Evolutionary conservation across 2,888 invertebrate genomes (phyloP).

Genomic region (Sphaerophoria taeniata): DNA sequence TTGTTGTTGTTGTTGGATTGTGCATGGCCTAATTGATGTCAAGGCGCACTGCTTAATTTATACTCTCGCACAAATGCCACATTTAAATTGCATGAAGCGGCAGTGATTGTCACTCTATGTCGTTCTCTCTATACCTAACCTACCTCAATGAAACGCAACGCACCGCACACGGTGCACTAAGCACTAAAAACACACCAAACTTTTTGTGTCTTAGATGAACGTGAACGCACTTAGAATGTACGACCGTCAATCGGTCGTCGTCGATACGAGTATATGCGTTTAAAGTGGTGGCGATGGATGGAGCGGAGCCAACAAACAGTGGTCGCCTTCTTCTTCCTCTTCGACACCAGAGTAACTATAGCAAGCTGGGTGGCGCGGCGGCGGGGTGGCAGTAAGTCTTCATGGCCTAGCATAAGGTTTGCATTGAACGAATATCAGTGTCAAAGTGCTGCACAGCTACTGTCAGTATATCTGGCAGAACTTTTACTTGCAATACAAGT

Average conservation of each 20-base stretch:
- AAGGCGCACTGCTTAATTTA: conserved; percentile 81
- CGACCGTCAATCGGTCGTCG: conserved; percentile 24
- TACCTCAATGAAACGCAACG: conserved; percentile 16
- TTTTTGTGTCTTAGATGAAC: conserved; percentile 24
- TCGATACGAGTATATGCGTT: conserved; percentile 12
- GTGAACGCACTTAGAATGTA: conserved; percentile 73
- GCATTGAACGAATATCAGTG: conserved; percentile 74
- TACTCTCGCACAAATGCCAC: conserved; percentile 76
- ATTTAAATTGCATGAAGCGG: conserved; percentile 73
- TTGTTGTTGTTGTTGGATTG: conserved; percentile 50
- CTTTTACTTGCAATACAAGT: conserved; percentile 62
- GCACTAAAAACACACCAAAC: background rate
- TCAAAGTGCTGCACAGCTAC: conserved; percentile 60
- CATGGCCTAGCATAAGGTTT: conserved; percentile 62
- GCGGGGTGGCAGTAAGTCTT: conserved; percentile 48
- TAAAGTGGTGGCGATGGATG: conserved; percentile 12
- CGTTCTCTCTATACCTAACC: conserved; percentile 7
- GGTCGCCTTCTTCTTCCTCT: conserved; percentile 73
- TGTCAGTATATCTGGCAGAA: conserved; percentile 55
- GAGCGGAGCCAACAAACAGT: conserved; percentile 2
- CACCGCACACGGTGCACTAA: conserved; percentile 37
- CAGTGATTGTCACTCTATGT: conserved; percentile 41
- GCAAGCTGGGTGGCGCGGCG: background rate
- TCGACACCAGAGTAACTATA: conserved; percentile 10
- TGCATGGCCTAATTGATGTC: conserved; percentile 79